Conservation (phyloP, 2,113 vertebrate genomes). For the Mus spicilegus region DNA sequence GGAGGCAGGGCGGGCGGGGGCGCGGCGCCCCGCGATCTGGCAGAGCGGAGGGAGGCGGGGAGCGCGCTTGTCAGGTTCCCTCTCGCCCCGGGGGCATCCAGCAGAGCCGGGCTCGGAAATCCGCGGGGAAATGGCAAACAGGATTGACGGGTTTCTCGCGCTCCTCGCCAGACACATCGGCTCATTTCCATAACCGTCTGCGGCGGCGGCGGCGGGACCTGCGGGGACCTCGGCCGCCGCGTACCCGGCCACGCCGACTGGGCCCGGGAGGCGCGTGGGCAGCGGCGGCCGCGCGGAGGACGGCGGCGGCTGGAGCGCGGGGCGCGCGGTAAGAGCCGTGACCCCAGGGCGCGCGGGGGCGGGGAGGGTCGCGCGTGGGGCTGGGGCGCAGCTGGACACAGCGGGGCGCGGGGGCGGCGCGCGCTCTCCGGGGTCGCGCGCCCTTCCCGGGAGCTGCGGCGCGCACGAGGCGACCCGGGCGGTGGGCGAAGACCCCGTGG, state of each 20-base stretch:
- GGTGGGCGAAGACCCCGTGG: not conserved
- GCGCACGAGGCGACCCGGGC: not conserved
- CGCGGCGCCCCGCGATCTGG: constrained; percentile 24
- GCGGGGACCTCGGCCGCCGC: constrained; percentile 69
- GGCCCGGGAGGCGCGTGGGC: constrained; percentile 53
- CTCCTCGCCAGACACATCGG: constrained; percentile 78
- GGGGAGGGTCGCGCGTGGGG: not conserved
- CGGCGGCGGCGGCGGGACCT: constrained; percentile 74
- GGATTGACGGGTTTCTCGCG: constrained; percentile 82
- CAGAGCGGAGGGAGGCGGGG: constrained; percentile 54
- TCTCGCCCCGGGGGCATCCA: constrained; percentile 82
- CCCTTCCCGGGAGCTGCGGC: not conserved
- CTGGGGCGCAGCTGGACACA: not conserved
- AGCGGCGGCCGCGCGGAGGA: constrained; percentile 61
- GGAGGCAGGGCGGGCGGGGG: constrained; percentile 31
- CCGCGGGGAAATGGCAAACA: constrained; percentile 83
- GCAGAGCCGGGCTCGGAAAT: constrained; percentile 73
- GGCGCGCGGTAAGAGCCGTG: constrained; percentile 77
- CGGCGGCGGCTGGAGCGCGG: constrained; percentile 57
- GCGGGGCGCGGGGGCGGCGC: not conserved
- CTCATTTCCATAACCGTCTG: constrained; percentile 81
- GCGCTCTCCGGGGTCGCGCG: constrained; percentile 37
- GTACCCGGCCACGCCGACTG: constrained; percentile 43
- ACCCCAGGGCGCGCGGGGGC: not conserved
- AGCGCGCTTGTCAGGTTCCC: constrained; percentile 80